Evolutionary conservation across 2,888 invertebrate genomes (phyloP).

Genomic region (Congeria kusceri): DNA sequence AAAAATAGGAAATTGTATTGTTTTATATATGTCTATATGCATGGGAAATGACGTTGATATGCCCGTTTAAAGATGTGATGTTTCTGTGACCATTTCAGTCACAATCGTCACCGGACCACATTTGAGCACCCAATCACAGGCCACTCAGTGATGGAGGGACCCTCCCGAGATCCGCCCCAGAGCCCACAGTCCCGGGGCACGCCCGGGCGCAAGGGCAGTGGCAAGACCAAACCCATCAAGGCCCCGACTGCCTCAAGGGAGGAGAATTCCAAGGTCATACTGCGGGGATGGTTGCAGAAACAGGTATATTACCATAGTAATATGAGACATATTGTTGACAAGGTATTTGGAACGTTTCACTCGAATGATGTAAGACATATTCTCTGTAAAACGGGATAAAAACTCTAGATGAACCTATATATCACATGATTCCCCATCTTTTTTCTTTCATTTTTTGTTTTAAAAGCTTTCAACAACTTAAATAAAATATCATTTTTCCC

Average conservation of each 20-base stretch:
- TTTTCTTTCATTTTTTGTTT: too few relatives aligned
- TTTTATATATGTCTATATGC: too few relatives aligned
- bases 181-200: slow-evolving; percentile 26
- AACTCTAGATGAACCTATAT: too few relatives aligned
- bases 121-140: slow-evolving; percentile 82
- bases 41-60: too few relatives aligned
- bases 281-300: slow-evolving; percentile 96
- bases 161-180: slow-evolving; percentile 41
- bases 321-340: neutral
- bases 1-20: too few relatives aligned
- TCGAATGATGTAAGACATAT: neutral
- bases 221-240: slow-evolving; percentile 68
- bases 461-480: too few relatives aligned
- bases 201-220: slow-evolving; percentile 40
- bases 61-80: too few relatives aligned
- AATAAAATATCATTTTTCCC: too few relatives aligned
- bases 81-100: slow-evolving; percentile 73
- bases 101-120: slow-evolving; percentile 78
- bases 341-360: neutral
- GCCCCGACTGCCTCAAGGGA: slow-evolving; percentile 94
- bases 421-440: too few relatives aligned
- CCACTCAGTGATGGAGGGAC: slow-evolving; percentile 42
- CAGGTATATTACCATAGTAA: slow-evolving; percentile 83
- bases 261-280: slow-evolving; percentile 93
- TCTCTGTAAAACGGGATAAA: too few relatives aligned